Evolutionary conservation across 2,888 invertebrate species (phyloP).

Genomic region (Caenorhabditis becei): DNA sequence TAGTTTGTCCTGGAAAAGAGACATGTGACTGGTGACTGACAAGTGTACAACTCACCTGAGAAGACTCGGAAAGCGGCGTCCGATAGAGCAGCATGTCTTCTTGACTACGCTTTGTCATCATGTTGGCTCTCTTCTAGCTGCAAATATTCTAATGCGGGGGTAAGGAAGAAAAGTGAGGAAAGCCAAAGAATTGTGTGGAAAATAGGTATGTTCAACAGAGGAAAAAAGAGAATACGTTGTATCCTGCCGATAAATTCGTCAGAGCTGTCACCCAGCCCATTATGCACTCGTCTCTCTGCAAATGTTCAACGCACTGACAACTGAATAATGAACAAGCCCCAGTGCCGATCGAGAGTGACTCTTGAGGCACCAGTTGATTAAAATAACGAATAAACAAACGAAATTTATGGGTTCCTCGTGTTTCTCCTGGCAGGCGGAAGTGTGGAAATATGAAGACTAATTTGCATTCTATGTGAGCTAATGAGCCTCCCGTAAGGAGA

Average conservation of each 20-base stretch:
- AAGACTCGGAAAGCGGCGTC: constrained; percentile 2
- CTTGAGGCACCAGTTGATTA: background rate
- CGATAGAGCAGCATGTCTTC: constrained; percentile 7
- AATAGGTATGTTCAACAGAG: constrained; percentile 25
- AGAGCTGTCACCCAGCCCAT: constrained; percentile 37
- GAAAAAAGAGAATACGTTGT: constrained; percentile 44
- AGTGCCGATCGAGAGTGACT: background rate
- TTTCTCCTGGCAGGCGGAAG: constrained; percentile 7
- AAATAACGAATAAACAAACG: constrained; percentile 18
- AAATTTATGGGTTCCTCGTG: constrained; percentile 5
- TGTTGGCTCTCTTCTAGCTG: background rate
- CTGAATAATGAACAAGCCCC: constrained; percentile 23
- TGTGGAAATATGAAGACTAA: constrained; percentile 15
- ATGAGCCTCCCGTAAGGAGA: background rate
- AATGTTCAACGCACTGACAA: constrained; percentile 30
- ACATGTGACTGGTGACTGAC: background rate
- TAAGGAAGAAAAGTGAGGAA: constrained; percentile 14
- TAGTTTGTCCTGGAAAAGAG: constrained; percentile 4
- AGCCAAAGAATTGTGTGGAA: constrained; percentile 23
- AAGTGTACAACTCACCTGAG: constrained; percentile 11
- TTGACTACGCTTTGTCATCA: background rate
- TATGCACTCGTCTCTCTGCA: constrained; percentile 34
- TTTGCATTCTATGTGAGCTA: constrained; percentile 10
- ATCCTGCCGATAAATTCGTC: constrained; percentile 24
- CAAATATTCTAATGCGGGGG: constrained; percentile 18